phyloP scores from a whole-genome alignment of 1,140 invertebrate species.

The Pogonus chalceus region DNA sequence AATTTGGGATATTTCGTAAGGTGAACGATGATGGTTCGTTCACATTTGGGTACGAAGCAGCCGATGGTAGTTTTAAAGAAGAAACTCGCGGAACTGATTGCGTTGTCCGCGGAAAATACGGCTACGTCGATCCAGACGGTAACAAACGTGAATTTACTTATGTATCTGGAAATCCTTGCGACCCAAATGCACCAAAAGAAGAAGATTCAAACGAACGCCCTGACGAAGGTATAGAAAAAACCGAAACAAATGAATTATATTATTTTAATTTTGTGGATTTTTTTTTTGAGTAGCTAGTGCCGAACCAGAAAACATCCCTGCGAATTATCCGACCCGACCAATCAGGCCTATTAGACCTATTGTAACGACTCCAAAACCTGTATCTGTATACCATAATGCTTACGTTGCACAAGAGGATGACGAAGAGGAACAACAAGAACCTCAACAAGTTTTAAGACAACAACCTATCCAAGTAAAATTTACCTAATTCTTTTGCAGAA shows the following conservation, averaged over 20 bases:
- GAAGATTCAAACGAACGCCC: slow-evolving; percentile 39
- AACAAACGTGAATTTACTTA: slow-evolving; percentile 81
- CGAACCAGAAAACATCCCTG: slow-evolving; percentile 49
- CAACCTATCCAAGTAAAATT: slow-evolving; percentile 23
- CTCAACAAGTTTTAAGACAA: slow-evolving; percentile 43
- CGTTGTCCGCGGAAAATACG: slow-evolving; percentile 78
- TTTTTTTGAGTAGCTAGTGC: too few species aligned
- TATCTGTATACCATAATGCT: slow-evolving; percentile 54
- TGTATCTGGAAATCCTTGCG: slow-evolving; percentile 82
- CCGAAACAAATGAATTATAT: slow-evolving; percentile 24
- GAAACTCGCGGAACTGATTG: slow-evolving; percentile 78
- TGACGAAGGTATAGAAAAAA: slow-evolving; percentile 34
- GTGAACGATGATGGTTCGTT: slow-evolving; percentile 77
- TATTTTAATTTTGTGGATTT: too few species aligned
- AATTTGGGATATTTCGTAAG: too few species aligned
- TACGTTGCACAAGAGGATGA: slow-evolving; percentile 51
- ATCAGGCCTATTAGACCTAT: slow-evolving; percentile 35
- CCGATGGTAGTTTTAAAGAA: slow-evolving; percentile 83
- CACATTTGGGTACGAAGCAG: slow-evolving; percentile 79
- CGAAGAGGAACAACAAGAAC: slow-evolving; percentile 47
- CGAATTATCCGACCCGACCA: slow-evolving; percentile 52
- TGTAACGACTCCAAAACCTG: slow-evolving; percentile 43
- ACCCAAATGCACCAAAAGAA: slow-evolving; percentile 64
- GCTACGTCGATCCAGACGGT: slow-evolving; percentile 79
- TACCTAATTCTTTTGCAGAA: slow-evolving; percentile 15